Percentiles rank a stretch among this genome's conserved stretches.
Evolutionary conservation across 1,140 invertebrate genomes (phyloP).

Genomic region (Arion vulgaris): DNA sequence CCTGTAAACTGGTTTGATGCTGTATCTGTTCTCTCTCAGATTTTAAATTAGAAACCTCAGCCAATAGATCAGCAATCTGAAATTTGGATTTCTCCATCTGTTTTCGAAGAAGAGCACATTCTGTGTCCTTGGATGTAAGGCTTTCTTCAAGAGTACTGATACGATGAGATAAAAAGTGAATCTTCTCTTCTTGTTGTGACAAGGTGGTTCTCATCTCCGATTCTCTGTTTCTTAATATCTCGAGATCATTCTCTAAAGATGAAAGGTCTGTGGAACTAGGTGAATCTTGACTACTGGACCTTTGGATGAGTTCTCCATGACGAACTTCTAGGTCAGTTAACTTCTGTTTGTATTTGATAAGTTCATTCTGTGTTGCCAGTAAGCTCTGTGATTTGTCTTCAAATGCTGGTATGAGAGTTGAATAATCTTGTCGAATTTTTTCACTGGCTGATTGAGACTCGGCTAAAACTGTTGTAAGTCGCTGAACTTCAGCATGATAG

Average conservation of each 20-base stretch:
- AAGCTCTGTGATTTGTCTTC: slow-evolving; percentile 74
- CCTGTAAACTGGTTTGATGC: slow-evolving; percentile 54
- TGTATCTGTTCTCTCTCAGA: slow-evolving; percentile 48
- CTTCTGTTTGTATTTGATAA: slow-evolving; percentile 74
- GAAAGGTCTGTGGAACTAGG: slow-evolving; percentile 55
- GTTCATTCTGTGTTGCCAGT: slow-evolving; percentile 75
- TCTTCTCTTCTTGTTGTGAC: slow-evolving; percentile 57
- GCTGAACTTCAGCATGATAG: slow-evolving; percentile 87
- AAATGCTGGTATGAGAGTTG: slow-evolving; percentile 57
- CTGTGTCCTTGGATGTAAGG: slow-evolving; percentile 54
- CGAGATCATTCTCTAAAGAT: slow-evolving; percentile 52
- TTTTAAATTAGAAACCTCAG: slow-evolving; percentile 58
- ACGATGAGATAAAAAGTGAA: slow-evolving; percentile 55
- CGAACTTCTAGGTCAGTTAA: slow-evolving; percentile 73
- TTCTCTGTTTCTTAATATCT: slow-evolving; percentile 53
- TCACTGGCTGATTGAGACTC: slow-evolving; percentile 66
- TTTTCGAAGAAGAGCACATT: slow-evolving; percentile 59
- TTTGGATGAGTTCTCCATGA: slow-evolving; percentile 65
- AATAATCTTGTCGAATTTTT: slow-evolving; percentile 69
- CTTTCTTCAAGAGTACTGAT: slow-evolving; percentile 60
- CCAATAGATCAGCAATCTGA: slow-evolving; percentile 62
- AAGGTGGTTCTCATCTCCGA: slow-evolving; percentile 51
- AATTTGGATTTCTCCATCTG: slow-evolving; percentile 68
- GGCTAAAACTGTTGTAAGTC: slow-evolving; percentile 75
- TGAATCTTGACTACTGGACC: slow-evolving; percentile 57